Evolutionary conservation across 2,888 invertebrate genomes (phyloP).

Genomic region (Sphaerophoria rueppellii): DNA sequence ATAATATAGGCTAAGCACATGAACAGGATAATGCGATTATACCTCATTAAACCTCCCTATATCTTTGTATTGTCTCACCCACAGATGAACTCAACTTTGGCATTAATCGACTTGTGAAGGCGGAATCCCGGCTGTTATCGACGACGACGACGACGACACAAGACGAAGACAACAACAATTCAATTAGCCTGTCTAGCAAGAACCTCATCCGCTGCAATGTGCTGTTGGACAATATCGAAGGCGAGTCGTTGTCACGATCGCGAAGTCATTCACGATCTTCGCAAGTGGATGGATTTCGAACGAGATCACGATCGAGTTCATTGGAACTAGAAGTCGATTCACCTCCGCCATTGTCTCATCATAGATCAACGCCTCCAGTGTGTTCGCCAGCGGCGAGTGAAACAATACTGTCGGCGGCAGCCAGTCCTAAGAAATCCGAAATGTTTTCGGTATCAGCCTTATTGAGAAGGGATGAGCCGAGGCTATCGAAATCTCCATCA

Average conservation of each 20-base stretch:
- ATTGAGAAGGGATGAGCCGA: conserved; percentile 89
- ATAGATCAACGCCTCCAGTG: conserved; percentile 77
- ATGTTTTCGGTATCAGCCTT: conserved; percentile 93
- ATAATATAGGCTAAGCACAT: conserved; percentile 55
- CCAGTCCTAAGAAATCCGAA: conserved; percentile 87
- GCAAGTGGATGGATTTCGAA: conserved; percentile 70
- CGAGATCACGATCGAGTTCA: conserved; percentile 83
- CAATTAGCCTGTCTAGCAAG: conserved; percentile 80
- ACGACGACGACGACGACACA: conserved; percentile 83
- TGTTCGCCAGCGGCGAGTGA: conserved; percentile 79
- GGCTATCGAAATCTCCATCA: conserved; percentile 64
- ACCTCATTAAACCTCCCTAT: conserved; percentile 48
- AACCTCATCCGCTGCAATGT: conserved; percentile 79
- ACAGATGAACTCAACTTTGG: conserved; percentile 93
- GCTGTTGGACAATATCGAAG: conserved; percentile 76
- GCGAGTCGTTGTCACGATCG: conserved; percentile 80
- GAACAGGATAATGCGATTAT: conserved; percentile 55
- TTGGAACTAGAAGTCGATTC: conserved; percentile 91
- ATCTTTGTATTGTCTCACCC: conserved; percentile 12
- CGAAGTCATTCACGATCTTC: conserved; percentile 79
- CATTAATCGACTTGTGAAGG: conserved; percentile 88
- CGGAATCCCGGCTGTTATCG: conserved; percentile 76
- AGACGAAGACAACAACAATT: conserved; percentile 84
- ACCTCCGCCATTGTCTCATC: conserved; percentile 84
- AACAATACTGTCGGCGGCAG: conserved; percentile 79